phyloP scores from a whole-genome alignment of 2,888 invertebrate species.

The Oligia latruncula region DNA sequence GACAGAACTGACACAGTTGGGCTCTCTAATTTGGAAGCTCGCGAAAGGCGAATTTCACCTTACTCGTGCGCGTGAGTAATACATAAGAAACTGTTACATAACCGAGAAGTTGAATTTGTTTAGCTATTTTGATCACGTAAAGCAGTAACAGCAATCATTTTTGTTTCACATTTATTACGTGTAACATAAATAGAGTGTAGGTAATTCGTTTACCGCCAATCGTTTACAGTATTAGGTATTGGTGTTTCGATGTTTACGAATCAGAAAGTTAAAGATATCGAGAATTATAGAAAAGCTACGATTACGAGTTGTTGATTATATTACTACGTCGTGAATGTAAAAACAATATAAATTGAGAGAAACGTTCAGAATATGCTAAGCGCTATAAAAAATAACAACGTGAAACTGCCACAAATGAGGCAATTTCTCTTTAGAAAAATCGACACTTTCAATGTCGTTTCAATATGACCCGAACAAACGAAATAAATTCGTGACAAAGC shows the following conservation, averaged over 20 bases:
- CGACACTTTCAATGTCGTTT: slow-evolving; percentile 65
- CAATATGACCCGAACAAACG: slow-evolving; percentile 61
- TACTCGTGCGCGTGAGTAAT: slow-evolving; percentile 67
- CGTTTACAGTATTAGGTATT: slow-evolving; percentile 36
- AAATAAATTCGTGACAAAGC: slow-evolving; percentile 67
- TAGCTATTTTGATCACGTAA: slow-evolving; percentile 61
- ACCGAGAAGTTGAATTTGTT: slow-evolving; percentile 55
- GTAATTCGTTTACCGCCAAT: slow-evolving; percentile 47
- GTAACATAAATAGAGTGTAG: slow-evolving; percentile 36
- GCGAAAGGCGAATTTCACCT: slow-evolving; percentile 78
- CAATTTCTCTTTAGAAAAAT: slow-evolving; percentile 65
- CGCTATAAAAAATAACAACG: slow-evolving; percentile 54
- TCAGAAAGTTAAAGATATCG: slow-evolving; percentile 50
- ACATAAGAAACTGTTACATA: slow-evolving; percentile 63
- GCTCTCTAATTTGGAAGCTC: slow-evolving; percentile 62
- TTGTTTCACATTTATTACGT: slow-evolving; percentile 56
- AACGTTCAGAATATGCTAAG: slow-evolving; percentile 60
- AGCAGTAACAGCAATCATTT: slow-evolving; percentile 60
- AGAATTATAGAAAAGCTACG: slow-evolving; percentile 44
- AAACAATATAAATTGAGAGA: slow-evolving; percentile 55
- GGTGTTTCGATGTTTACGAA: slow-evolving; percentile 47
- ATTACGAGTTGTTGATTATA: slow-evolving; percentile 48
- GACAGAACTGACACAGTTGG: slow-evolving; percentile 46
- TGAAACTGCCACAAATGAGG: slow-evolving; percentile 47
- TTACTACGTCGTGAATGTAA: slow-evolving; percentile 36